Evolutionary conservation across 2,888 invertebrate species (phyloP).

Genomic region (Macaria liturata): DNA sequence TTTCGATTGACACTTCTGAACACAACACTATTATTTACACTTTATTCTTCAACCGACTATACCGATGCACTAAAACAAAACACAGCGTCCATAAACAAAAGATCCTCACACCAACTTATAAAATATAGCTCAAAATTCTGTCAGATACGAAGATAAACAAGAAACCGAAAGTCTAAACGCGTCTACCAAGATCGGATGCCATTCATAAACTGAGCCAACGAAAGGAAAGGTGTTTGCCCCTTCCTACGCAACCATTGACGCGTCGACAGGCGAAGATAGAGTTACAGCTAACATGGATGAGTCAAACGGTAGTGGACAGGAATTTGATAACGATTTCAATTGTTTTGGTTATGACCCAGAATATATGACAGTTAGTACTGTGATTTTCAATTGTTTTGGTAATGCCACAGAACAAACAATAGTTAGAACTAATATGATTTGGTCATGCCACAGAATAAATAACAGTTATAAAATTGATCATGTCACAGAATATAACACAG

Average conservation of each 20-base stretch:
- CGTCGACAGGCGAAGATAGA: constrained; percentile 20
- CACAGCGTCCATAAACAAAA: constrained; percentile 11
- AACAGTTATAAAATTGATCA: no score
- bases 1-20: constrained; percentile 49
- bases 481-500: constrained; percentile 3
- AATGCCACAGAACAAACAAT: not conserved
- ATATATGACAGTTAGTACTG: no score
- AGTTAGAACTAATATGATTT: not conserved
- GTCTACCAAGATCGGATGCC: constrained; percentile 13
- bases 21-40: constrained; percentile 33
- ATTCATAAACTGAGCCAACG: constrained; percentile 27
- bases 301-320: constrained; percentile 24
- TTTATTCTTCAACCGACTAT: constrained; percentile 49
- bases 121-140: not conserved
- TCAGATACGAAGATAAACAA: constrained; percentile 1
- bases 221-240: constrained; percentile 25
- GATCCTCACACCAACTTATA: constrained; percentile 14
- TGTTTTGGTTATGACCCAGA: not conserved
- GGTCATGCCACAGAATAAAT: not conserved
- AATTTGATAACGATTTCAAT: constrained; percentile 24
- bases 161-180: constrained; percentile 6
- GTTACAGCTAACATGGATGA: constrained; percentile 20
- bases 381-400: constrained; percentile 4
- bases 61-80: constrained; percentile 1
- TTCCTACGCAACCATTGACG: constrained; percentile 26